These are phyloP conservation scores for Wiebesia pumilae DNA, from an alignment of 1,140 invertebrate genomes.

Conservation along the genomic window DNA sequence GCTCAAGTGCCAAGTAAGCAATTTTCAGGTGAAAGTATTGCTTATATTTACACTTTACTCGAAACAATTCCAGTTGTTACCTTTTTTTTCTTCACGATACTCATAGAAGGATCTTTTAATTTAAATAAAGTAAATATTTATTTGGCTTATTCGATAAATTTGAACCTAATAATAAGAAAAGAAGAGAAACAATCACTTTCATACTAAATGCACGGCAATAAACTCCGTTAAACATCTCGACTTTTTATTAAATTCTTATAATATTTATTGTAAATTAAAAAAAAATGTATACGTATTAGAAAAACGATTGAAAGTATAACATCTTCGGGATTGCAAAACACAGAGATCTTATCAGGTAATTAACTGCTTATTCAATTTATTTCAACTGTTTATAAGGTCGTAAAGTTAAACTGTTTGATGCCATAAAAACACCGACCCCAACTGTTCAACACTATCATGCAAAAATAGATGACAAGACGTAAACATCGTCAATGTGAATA, in stretches of 20 bases:
- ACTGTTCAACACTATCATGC: conserved; percentile 38
- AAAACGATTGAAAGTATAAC: conserved; percentile 11
- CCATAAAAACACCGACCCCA: conserved; percentile 13
- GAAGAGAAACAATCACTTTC: conserved; percentile 11
- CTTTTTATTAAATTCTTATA: neutral
- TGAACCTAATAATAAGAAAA: conserved; percentile 5
- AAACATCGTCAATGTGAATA: conserved; percentile 2
- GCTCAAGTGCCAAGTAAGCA: conserved; percentile 37
- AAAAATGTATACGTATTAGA: neutral
- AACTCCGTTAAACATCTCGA: neutral
- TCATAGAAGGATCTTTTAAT: conserved; percentile 11
- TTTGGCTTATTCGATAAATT: conserved; percentile 17
- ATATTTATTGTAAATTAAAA: neutral
- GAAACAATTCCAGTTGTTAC: neutral
- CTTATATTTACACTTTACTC: conserved; percentile 16
- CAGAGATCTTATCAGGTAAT: neutral
- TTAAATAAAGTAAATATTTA: conserved; percentile 23
- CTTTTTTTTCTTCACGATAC: neutral
- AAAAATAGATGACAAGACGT: conserved; percentile 35
- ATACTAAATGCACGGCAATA: conserved; percentile 2
- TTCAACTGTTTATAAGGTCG: conserved; percentile 5
- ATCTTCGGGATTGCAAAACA: neutral
- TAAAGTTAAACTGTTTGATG: neutral
- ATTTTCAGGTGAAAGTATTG: neutral
- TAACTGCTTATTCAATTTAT: conserved; percentile 10